Conservation (phyloP, 2,113 vertebrate species). For the Cisticola juncidis region DNA sequence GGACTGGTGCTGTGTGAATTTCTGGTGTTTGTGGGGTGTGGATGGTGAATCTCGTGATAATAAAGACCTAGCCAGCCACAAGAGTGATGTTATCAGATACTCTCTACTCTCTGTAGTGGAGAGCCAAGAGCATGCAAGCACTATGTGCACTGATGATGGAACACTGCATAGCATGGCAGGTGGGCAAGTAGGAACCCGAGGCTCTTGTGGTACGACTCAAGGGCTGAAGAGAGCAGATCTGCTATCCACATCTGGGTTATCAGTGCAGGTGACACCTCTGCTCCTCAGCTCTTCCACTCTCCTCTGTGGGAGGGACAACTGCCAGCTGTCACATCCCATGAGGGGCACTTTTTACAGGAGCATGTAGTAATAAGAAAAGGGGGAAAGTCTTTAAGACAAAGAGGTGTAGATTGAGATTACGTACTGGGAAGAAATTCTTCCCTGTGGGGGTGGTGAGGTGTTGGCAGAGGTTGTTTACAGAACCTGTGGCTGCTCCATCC, state of each 20-base stretch:
- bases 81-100: rapidly evolving
- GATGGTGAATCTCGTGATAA: rapidly evolving
- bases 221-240: background rate
- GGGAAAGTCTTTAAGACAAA: background rate
- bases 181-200: background rate
- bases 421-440: background rate
- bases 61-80: background rate
- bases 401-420: background rate
- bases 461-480: background rate
- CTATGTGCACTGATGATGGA: no score
- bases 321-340: no score
- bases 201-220: rapidly evolving
- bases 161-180: no score
- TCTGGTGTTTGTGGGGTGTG: background rate
- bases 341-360: background rate
- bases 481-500: background rate
- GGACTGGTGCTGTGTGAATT: background rate
- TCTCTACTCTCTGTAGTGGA: rapidly evolving
- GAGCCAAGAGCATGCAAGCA: background rate
- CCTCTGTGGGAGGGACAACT: background rate
- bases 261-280: background rate
- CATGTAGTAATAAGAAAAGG: background rate
- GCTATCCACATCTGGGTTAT: rapidly evolving
- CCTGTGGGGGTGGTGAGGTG: background rate
- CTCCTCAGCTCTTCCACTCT: background rate